Evolutionary conservation across 2,797 vertebrate genomes (phyloP), one percentile per base, ranked within the genome.

Genomic region (Sternarchorhynchus goeldii): DNA sequence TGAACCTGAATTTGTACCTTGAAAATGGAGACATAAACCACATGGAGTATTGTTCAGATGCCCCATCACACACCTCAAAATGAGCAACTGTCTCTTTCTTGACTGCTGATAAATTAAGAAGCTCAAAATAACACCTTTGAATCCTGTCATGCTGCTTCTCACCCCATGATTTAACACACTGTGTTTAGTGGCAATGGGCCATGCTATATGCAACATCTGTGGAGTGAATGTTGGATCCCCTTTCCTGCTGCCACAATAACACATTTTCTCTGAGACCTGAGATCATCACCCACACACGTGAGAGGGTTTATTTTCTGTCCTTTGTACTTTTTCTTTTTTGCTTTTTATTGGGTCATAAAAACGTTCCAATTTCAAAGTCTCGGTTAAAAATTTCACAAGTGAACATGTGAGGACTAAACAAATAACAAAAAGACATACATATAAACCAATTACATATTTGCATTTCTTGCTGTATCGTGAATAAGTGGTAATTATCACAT

Each of bases 141-240:
- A n/a, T 18, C 72, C n/a, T 62, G 55, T 55, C 29, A 31, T 21
- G 66, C 5, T 3, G 0, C 39, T 56, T 10, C 55, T 5, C 56
- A 81, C 64, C 58, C 64, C 60, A 53, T 81, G 70, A 78, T 81
- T 81, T 69, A 50, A 77, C n/a, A 39, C 25, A 41, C 7, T 80
- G 67, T 75, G 71, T 77, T 78, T 81, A 70, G 80, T 64, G 80
- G 80, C 64, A 57, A 20, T 39, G 55, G 69, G n/a, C 7, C 69
- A 31, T 70, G 53, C 64, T 50, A 57, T 77, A 71, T 41, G 64
- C 14, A 70, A 58, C 21, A 20, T 63, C 34, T 58, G 65, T 36
- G 80, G 75, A 56, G 32, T 36, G 70, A 25, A 36, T 14, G 25
- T 5, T 57, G 45, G 17, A 68, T 68, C 73, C 12, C 20, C 6